These are phyloP conservation scores for Eupithecia centaureata DNA, from an alignment of 2,888 invertebrate genomes.

Conservation along the genomic window DNA sequence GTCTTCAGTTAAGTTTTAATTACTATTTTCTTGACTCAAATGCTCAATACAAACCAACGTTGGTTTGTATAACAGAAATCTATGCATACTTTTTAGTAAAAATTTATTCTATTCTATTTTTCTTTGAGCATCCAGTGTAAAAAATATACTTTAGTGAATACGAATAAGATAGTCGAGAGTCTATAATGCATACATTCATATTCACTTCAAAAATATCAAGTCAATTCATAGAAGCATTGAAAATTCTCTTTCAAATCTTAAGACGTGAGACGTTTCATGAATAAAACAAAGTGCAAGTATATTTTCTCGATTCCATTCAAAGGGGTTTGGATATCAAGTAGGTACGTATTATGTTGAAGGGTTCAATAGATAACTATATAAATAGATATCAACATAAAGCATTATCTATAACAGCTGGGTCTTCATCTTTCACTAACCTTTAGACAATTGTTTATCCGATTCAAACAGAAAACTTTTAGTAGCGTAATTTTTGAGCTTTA, in stretches of 20 bases:
- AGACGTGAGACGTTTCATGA: background rate
- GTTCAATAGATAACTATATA: background rate
- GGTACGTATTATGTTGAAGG: background rate
- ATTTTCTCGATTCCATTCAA: background rate
- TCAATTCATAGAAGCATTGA: background rate
- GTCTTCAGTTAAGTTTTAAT: too few species aligned
- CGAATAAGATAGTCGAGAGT: too few species aligned
- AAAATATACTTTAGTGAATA: too few species aligned
- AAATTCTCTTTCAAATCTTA: conserved; percentile 1
- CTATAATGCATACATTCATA: background rate
- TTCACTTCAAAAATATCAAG: background rate
- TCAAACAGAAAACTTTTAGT: background rate
- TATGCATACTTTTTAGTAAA: too few species aligned
- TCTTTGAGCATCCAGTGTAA: too few species aligned
- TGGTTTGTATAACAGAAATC: too few species aligned
- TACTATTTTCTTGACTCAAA: too few species aligned
- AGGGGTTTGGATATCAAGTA: background rate
- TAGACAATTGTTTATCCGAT: background rate
- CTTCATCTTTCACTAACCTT: background rate
- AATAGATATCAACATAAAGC: background rate
- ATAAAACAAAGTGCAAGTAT: background rate
- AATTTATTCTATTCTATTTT: too few species aligned
- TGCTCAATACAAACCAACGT: too few species aligned
- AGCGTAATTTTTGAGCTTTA: background rate
- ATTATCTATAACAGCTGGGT: background rate